phyloP scores from a whole-genome alignment of 2,797 vertebrate species.

The Enteromius fasciolatus region DNA sequence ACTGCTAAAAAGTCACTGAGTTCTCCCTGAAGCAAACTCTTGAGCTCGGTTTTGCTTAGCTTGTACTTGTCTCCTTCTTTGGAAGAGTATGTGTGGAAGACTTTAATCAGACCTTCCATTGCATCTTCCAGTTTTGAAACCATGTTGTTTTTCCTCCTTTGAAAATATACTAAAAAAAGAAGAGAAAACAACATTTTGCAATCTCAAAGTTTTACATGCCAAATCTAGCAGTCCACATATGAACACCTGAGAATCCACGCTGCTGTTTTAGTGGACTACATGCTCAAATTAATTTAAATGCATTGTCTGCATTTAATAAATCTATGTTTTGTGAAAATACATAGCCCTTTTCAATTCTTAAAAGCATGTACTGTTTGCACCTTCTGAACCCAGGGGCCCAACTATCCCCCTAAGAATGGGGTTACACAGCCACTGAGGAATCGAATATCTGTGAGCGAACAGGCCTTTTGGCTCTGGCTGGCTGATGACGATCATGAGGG shows the following conservation, averaged over 20 bases:
- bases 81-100: slow-evolving; percentile 89
- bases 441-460: slow-evolving; percentile 46
- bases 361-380: not conserved
- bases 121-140: slow-evolving; percentile 78
- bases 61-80: slow-evolving; percentile 92
- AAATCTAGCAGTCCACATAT: not conserved
- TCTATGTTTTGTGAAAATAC: not conserved
- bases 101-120: slow-evolving; percentile 84
- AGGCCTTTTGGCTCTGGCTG: slow-evolving; percentile 49
- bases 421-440: slow-evolving; percentile 28
- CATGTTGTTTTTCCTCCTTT: slow-evolving; percentile 69
- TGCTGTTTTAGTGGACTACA: not conserved
- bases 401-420: not conserved
- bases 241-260: not conserved
- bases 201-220: not conserved
- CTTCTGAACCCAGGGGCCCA: slow-evolving; percentile 37
- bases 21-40: slow-evolving; percentile 83
- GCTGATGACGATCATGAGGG: slow-evolving; percentile 41
- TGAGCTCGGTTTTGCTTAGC: slow-evolving; percentile 88
- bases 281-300: not conserved
- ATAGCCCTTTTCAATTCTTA: not conserved
- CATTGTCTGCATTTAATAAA: not conserved
- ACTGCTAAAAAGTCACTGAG: slow-evolving; percentile 82
- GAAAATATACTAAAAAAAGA: not conserved
- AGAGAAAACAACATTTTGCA: not conserved